These are phyloP conservation scores for Bombus sylvicola DNA, from an alignment of 1,140 invertebrate genomes.

Conservation along the genomic window DNA sequence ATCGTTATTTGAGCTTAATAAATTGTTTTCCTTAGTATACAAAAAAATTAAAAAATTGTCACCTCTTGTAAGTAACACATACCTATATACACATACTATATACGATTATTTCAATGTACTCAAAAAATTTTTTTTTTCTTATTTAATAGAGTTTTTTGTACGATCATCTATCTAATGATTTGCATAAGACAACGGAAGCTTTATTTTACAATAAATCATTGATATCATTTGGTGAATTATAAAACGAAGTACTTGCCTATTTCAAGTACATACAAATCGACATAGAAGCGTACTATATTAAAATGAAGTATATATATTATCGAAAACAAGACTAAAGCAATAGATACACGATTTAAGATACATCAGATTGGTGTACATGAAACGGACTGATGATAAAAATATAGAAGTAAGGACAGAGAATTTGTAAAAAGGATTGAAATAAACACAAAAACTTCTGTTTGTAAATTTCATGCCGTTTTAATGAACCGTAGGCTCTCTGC, in stretches of 20 bases:
- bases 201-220: not conserved
- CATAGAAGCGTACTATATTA: not conserved
- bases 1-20: too few relatives aligned
- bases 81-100: too few relatives aligned
- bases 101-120: too few relatives aligned
- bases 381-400: not conserved
- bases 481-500: conserved; percentile 50
- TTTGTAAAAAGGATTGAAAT: conserved; percentile 8
- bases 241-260: not conserved
- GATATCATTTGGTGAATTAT: not conserved
- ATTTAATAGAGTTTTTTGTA: too few relatives aligned
- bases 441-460: conserved; percentile 50
- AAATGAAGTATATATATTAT: not conserved
- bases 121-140: too few relatives aligned
- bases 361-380: too few relatives aligned
- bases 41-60: too few relatives aligned
- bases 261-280: not conserved
- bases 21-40: too few relatives aligned
- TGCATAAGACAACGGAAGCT: not conserved
- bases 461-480: conserved; percentile 59
- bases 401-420: not conserved
- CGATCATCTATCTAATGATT: too few relatives aligned
- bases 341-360: too few relatives aligned
- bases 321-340: not conserved
- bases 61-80: too few relatives aligned